Percentiles rank a stretch among this genome's conserved stretches.
phyloP scores from a whole-genome alignment of 2,797 vertebrate genomes.

The Sebastes wilsoni region DNA sequence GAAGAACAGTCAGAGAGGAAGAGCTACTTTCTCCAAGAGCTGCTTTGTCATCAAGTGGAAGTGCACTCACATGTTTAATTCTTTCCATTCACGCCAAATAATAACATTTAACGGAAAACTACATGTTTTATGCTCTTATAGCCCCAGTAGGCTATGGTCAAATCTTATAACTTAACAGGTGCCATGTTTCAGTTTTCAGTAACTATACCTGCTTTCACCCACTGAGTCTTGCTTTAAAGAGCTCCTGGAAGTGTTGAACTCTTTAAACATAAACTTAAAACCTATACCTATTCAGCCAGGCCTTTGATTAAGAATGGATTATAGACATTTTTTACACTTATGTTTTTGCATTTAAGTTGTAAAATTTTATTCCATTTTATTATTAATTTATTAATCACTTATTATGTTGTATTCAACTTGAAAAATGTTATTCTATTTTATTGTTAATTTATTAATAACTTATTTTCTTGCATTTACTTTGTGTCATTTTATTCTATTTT shows the following conservation, averaged over 20 bases:
- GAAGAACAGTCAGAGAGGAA: conserved; percentile 55
- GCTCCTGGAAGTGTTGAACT: neutral
- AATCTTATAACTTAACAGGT: neutral
- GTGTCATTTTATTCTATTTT: too few relatives aligned
- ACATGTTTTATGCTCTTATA: neutral
- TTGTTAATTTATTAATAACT: too few relatives aligned
- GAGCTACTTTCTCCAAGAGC: conserved; percentile 46
- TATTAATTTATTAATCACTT: too few relatives aligned
- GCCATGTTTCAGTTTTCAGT: neutral
- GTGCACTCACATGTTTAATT: conserved; percentile 30
- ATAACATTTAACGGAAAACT: conserved; percentile 14
- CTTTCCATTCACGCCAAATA: conserved; percentile 31
- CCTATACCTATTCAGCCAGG: too few relatives aligned
- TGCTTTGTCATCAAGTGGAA: conserved; percentile 51
- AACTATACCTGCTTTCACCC: neutral
- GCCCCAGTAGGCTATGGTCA: neutral
- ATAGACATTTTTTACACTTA: neutral
- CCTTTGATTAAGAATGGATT: neutral
- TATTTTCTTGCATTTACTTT: too few relatives aligned
- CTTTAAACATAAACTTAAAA: neutral
- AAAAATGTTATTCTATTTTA: too few relatives aligned
- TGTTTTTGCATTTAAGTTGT: too few relatives aligned
- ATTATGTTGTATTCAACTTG: too few relatives aligned
- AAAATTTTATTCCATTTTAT: too few relatives aligned
- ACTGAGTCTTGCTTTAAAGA: neutral